Base-by-base conservation (phyloP, 2,113 vertebrate species). In the Phyllostomus discolor region DNA sequence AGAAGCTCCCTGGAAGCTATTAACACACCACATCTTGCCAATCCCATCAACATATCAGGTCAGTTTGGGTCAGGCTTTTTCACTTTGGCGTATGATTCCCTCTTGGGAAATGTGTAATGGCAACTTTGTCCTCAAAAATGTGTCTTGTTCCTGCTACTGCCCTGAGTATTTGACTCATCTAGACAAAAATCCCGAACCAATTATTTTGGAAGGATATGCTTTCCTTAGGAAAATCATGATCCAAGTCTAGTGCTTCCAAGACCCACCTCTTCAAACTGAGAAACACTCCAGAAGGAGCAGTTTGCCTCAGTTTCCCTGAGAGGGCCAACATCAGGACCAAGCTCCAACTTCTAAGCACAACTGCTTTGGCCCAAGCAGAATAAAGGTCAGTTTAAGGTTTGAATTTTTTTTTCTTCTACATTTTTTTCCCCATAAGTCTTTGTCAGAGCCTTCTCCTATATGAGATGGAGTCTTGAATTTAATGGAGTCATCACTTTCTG, bases 111-210 rank as follows among this genome's bases (percentile, higher is more conserved):
- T 73, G 22, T 15, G 4, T 83, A 70, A 7, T 46, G 4, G 59
- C 14, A 41, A 64, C 4, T 22, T 20, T 24, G 16, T 89, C 78
- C 87, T 85, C 66, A 52, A 26, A 82, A 85, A 66, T 24, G 22
- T 82, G n/a, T 80, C 22, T 81, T 81, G 7, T 90, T 75, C 24
- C 54, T 80, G 19, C 38, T 50, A 82, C 26, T 57, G 35, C 26
- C 31, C 54, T 69, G 24, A 85, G 19, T 31, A 35, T 94, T 52
- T 91, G 54, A 83, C 31, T 90, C 88, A 86, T 59, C 66, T 57
- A 91, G 69, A 97, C 24, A 91, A 95, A 95, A 93, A 35, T 50
- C n/a, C 73, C 38, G 50, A 90, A 59, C n/a, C 52, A 83, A 81
- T 93, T 86, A 64, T 88, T 81, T 85, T 78, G 88, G 16, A 88